phyloP scores from a whole-genome alignment of 2,888 invertebrate genomes.

The Eristalinus sepulchralis region DNA sequence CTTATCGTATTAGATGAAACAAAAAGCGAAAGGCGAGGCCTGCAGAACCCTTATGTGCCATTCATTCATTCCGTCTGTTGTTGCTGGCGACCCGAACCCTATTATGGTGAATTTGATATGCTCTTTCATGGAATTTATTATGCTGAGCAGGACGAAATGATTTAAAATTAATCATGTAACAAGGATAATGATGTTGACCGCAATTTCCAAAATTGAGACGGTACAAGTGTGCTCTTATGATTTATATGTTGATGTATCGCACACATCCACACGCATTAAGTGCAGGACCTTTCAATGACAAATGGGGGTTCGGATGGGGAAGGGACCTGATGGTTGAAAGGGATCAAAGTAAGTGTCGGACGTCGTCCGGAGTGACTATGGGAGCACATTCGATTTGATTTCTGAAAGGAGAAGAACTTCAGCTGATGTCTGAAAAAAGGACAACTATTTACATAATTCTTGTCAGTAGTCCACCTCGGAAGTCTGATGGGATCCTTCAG shows the following conservation, averaged over 20 bases:
- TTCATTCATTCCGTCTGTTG: constrained; percentile 20
- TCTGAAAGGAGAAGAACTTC: neutral
- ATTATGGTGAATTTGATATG: constrained; percentile 31
- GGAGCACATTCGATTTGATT: neutral
- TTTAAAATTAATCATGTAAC: constrained; percentile 66
- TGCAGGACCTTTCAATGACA: neutral
- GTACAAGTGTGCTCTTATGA: constrained; percentile 44
- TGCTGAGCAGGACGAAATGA: constrained; percentile 65
- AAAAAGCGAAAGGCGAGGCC: neutral
- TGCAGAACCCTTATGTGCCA: constrained; percentile 43
- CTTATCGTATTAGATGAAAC: neutral
- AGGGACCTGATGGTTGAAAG: neutral
- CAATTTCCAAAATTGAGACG: constrained; percentile 53
- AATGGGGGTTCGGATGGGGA: neutral
- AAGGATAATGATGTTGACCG: constrained; percentile 67
- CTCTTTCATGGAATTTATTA: constrained; percentile 55
- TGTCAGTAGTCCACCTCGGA: too few species aligned
- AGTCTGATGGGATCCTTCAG: too few species aligned
- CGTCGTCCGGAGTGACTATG: neutral
- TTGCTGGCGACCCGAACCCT: constrained; percentile 15
- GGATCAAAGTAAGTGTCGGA: neutral
- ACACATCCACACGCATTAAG: neutral
- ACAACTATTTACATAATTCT: too few species aligned
- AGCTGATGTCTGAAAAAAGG: too few species aligned
- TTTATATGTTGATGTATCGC: constrained; percentile 7